These are phyloP conservation scores for Mylabris phalerata DNA, from an alignment of 1,140 invertebrate genomes.

Conservation along the genomic window DNA sequence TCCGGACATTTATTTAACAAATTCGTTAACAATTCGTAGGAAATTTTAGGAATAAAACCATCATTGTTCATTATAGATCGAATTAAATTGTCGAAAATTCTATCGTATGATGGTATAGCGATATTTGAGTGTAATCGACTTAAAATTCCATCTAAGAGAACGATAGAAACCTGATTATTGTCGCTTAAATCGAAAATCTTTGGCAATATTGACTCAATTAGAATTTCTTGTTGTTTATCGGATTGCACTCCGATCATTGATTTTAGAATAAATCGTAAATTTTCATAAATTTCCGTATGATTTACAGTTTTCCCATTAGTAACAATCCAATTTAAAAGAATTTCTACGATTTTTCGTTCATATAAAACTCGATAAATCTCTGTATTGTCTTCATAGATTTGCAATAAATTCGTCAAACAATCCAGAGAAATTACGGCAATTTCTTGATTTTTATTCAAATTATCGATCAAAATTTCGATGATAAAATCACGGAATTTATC, in stretches of 20 bases:
- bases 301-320: not conserved
- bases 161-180: conserved; percentile 29
- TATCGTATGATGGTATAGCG: conserved; percentile 31
- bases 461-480: conserved; percentile 12
- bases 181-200: conserved; percentile 18
- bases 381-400: conserved; percentile 4
- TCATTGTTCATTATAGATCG: conserved; percentile 36
- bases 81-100: conserved; percentile 37
- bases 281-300: conserved; percentile 3
- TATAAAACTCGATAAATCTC: not conserved
- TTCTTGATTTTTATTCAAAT: not conserved
- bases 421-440: not conserved
- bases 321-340: conserved; percentile 5
- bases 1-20: conserved; percentile 45
- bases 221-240: conserved; percentile 9
- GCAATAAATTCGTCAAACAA: conserved; percentile 9
- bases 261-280: conserved; percentile 10
- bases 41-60: conserved; percentile 34
- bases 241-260: conserved; percentile 8
- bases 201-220: conserved; percentile 7
- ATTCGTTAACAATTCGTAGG: conserved; percentile 44
- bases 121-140: conserved; percentile 37
- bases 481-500: conserved; percentile 13
- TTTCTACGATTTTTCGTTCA: not conserved
- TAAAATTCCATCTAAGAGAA: conserved; percentile 43